These are phyloP conservation scores for Drosophila cardini DNA, from an alignment of 1,140 invertebrate genomes.

Conservation along the genomic window DNA sequence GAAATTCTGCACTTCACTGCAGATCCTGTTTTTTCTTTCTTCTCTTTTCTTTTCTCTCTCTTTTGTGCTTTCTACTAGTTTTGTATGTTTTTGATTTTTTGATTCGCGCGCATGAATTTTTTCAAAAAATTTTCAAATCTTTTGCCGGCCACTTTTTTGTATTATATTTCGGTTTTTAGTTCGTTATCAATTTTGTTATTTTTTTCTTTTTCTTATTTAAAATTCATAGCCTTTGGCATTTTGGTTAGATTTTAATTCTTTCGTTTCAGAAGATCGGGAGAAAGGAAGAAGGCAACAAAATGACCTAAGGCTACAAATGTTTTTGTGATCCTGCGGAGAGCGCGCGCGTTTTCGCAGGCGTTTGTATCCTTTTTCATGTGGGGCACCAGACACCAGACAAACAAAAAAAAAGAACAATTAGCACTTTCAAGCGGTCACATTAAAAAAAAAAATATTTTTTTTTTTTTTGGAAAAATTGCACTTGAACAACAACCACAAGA, in stretches of 20 bases:
- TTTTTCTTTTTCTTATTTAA: constrained; percentile 15
- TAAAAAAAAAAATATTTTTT: constrained; percentile 58
- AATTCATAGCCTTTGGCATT: constrained; percentile 7
- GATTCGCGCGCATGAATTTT: constrained; percentile 27
- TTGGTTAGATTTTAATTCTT: neutral
- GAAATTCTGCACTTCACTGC: constrained; percentile 9
- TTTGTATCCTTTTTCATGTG: constrained; percentile 17
- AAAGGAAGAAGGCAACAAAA: neutral
- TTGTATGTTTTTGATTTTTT: constrained; percentile 1
- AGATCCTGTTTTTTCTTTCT: constrained; percentile 3
- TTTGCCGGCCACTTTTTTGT: constrained; percentile 44
- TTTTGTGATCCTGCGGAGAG: constrained; percentile 29
- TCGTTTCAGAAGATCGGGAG: neutral
- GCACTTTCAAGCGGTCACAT: constrained; percentile 46
- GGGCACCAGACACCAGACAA: constrained; percentile 10
- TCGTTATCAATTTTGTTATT: constrained; percentile 3
- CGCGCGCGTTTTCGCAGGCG: constrained; percentile 17
- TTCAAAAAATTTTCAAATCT: constrained; percentile 8
- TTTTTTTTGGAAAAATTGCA: constrained; percentile 22
- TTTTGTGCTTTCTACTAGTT: neutral
- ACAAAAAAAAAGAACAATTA: constrained; percentile 27
- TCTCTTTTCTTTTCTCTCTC: neutral
- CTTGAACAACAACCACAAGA: constrained; percentile 31
- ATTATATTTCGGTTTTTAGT: neutral
- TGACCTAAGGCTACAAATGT: constrained; percentile 3